Base-by-base conservation (phyloP, 2,888 invertebrate genomes). In the Catotricha subobsoleta region DNA sequence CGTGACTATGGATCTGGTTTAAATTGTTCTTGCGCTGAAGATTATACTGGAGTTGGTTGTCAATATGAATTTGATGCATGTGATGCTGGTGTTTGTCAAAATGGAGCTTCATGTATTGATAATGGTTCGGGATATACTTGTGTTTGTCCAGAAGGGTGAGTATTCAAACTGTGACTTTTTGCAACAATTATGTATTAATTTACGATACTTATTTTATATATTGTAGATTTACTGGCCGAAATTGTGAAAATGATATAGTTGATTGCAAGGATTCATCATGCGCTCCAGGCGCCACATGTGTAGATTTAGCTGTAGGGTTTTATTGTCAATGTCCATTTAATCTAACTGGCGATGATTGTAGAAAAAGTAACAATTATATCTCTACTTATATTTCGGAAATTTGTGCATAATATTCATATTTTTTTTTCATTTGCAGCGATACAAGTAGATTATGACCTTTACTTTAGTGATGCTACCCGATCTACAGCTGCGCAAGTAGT, bases 261-360 rank as follows among this genome's bases (percentile, higher is more conserved):
- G 88, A 91, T 52, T 94, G 94, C 60, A 83, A 84, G 58, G 86
- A 91, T 46, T 84, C 88, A 54, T 90, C 91, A 0, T 94, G 94
- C 55, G 87, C 91, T 39, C 90, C 91, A 40, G 87, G 90, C 10
- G 88, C 91, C 1, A 83, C 80, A 3, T 94, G 92, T 55, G 81
- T 92, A 49, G 91, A 92, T 61, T 66, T 91, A 36, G 87, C 86
- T 33, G 83, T 84, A 50, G 76, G 79, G 52, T 90, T 88, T 67
- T 90, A 88, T 58, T 97, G 97, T 54, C 87, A 91, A 59, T 97
- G 97, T 68, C 92, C 94, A 8, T 90, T 94, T 60, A 94, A 94
- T 56, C 71, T 90, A 52, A 95, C 94, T 18, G 97, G 97, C 39
- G 90, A 91, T 56, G 88, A 91, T 55, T 97, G 97, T 55, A 74